Conservation (phyloP, 2,113 vertebrate genomes). For the Pelusios castaneus region DNA sequence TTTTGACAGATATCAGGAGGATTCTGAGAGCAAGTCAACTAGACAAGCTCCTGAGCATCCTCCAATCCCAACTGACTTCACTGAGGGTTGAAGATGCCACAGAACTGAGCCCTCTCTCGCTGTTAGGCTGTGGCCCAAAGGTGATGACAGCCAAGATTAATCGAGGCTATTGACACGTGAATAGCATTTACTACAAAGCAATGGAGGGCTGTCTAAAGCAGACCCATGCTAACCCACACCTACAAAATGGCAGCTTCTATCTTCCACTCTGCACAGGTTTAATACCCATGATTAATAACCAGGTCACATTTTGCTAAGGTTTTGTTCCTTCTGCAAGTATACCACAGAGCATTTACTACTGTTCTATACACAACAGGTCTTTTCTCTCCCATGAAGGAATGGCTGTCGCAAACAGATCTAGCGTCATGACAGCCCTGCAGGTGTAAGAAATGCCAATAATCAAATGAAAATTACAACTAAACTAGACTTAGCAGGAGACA, state of each 20-base stretch:
- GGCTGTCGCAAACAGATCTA: background rate
- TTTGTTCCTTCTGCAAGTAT: background rate
- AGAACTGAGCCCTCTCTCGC: background rate
- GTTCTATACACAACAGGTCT: background rate
- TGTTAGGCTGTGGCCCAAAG: background rate
- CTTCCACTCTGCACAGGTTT: background rate
- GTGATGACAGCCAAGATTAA: background rate
- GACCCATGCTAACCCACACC: background rate
- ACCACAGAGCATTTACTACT: background rate
- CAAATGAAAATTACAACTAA: background rate
- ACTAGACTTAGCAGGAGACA: background rate
- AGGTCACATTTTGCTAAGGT: fast-evolving
- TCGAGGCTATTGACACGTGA: background rate
- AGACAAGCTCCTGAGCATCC: background rate
- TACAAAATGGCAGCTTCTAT: background rate
- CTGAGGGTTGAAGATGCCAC: background rate
- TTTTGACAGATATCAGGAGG: background rate
- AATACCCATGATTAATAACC: background rate
- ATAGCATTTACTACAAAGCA: background rate
- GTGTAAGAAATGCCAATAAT: background rate
- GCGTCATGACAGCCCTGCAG: background rate
- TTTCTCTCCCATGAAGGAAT: background rate
- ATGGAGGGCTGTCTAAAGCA: background rate
- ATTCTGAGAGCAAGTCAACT: background rate
- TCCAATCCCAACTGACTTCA: background rate